Evolutionary conservation across 1,140 invertebrate species (phyloP).

Genomic region (Pectinophora gossypiella): DNA sequence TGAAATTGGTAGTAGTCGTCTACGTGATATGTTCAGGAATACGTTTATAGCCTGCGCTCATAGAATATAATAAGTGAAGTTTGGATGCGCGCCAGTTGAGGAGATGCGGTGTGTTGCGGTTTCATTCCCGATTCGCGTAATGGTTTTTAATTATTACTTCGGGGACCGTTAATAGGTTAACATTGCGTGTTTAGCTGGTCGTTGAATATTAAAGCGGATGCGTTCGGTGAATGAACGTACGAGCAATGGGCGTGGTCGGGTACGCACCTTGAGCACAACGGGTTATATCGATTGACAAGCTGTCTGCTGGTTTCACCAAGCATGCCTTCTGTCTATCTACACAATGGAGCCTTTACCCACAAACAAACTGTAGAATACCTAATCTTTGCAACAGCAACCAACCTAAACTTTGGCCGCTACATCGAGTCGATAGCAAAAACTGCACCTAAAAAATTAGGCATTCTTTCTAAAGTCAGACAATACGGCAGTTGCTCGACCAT

Average conservation of each 20-base stretch:
- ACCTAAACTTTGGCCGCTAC: too few relatives aligned
- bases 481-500: too few relatives aligned
- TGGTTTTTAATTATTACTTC: slow-evolving; percentile 58
- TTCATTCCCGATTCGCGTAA: slow-evolving; percentile 47
- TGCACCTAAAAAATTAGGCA: too few relatives aligned
- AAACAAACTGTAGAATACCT: too few relatives aligned
- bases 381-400: too few relatives aligned
- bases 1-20: slow-evolving; percentile 70
- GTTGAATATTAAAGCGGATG: slow-evolving; percentile 36
- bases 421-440: too few relatives aligned
- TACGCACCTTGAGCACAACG: slow-evolving; percentile 8
- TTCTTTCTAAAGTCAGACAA: too few relatives aligned
- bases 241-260: slow-evolving; percentile 29
- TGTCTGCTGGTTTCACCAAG: slow-evolving; percentile 11
- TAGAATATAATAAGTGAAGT: slow-evolving; percentile 73
- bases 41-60: slow-evolving; percentile 68
- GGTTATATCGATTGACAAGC: slow-evolving; percentile 20
- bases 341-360: too few relatives aligned
- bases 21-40: slow-evolving; percentile 74
- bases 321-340: too few relatives aligned
- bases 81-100: slow-evolving; percentile 60
- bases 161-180: slow-evolving; percentile 47
- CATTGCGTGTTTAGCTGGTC: slow-evolving; percentile 28
- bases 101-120: slow-evolving; percentile 45
- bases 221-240: slow-evolving; percentile 33